A percentile compares a stretch with the other conserved stretches of the same genome.
Evolutionary conservation across 2,888 invertebrate species (phyloP).

Genomic region (Polietes domitor): DNA sequence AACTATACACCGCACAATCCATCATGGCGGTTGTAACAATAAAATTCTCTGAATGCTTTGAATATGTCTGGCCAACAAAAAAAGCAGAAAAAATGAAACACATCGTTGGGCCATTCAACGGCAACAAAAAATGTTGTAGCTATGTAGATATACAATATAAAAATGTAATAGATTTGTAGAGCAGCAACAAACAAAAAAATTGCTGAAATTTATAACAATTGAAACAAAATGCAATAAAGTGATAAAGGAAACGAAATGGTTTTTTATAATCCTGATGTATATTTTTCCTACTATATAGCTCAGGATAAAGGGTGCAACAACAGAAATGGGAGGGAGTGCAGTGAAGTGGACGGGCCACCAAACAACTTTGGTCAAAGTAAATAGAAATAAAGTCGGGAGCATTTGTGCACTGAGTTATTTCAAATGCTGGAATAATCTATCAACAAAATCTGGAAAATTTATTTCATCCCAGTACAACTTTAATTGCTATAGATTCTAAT

Average conservation of each 20-base stretch:
- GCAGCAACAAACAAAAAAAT: neutral
- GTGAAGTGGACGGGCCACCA: too few relatives aligned
- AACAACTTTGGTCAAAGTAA: too few relatives aligned
- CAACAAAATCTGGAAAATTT: too few relatives aligned
- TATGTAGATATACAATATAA: neutral
- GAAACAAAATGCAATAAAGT: constrained; percentile 54
- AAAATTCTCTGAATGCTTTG: constrained; percentile 54
- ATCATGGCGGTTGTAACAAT: constrained; percentile 52
- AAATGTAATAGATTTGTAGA: constrained; percentile 21
- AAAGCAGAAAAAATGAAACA: too few relatives aligned
- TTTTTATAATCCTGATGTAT: neutral
- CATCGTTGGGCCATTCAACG: neutral
- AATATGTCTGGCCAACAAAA: constrained; percentile 29
- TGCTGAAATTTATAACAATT: constrained; percentile 20
- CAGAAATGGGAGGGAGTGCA: neutral
- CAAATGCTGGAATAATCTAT: too few relatives aligned
- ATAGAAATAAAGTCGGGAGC: too few relatives aligned
- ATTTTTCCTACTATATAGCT: neutral
- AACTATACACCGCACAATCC: constrained; percentile 52
- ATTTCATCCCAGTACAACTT: too few relatives aligned
- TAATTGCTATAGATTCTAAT: too few relatives aligned
- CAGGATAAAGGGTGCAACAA: neutral
- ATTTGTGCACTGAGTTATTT: too few relatives aligned
- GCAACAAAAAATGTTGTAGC: neutral
- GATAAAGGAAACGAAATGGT: constrained; percentile 9